Base-by-base conservation (phyloP, 2,113 vertebrate species). In the Calypte anna region DNA sequence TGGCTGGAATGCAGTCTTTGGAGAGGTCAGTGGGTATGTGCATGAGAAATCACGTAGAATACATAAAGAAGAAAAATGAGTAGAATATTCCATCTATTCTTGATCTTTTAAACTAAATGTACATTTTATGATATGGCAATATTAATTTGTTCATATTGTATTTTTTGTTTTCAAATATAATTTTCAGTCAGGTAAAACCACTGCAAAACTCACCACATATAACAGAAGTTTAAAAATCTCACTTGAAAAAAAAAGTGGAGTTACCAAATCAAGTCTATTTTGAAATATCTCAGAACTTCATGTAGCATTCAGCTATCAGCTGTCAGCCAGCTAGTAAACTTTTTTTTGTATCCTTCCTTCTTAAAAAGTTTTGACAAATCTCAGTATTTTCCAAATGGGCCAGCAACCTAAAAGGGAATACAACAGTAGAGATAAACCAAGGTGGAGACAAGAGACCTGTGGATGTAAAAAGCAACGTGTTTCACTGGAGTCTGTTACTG, bases 401-500 rank as follows among this genome's bases (percentile, higher is more conserved):
- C 82, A 85, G 55, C 50, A 93, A 93, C 61, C 88, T 89, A 67
- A 97, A 96, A 97, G 58, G 80, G 93, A 96, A 94, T 93, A 93
- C 95, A 96, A 86, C 31, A 97, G 88, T 62, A 93, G 58, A 94
- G 14, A 58, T 2, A 75, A 69, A 95, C 43, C 30, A 78, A 88
- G 84, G 28, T 24, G 80, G 19, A 13, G 36, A 92, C 40, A 85
- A 94, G 84, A 86, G 90, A 93, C 59, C 66, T 66, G 63, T 63
- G 61, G 70, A 89, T 93, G 67, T 48, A 92, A 95, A 96, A 94
- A 43, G 84, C 57, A 91, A 36, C 21, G 51, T 50, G 43, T 91
- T 93, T 95, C 73, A 27, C 84, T 80, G 82, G 70, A 55, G 38
- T 83, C 80, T 90, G 25, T 50, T 59, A 54, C 23, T n/a, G 21